Base-by-base conservation (phyloP, 2,113 vertebrate species). In the Camelus bactrianus region DNA sequence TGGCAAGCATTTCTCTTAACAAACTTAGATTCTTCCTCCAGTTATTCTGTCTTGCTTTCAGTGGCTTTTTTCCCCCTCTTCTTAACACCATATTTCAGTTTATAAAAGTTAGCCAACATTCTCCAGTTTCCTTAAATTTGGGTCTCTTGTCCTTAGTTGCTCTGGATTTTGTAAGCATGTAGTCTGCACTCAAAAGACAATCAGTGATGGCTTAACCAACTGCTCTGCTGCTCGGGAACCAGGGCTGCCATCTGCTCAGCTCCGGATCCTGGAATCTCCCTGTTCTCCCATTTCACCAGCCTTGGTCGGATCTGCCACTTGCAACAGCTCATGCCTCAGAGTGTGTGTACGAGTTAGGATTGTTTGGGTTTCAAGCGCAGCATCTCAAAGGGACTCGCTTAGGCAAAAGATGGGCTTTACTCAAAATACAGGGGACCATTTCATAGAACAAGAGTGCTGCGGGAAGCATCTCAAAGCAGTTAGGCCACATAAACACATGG, bases 121-220 rank as follows among this genome's bases (percentile, higher is more conserved):
- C 62, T 79, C 42, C 48, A 24, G 11, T 93, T 48, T 89, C 26
- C 64, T 82, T 85, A 15, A 72, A 82, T 35, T 86, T 89, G 77
- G 58, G 35, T 89, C 22, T 50, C 42, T 91, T 89, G 48, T 96
- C 60, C 48, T 96, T 35, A 79, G 56, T 69, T 95, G 82, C 77
- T 97, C n/a, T 82, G 88, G 14, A 69, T 86, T 86, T 94, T 92
- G 30, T 85, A 70, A 96, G 67, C 50, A 56, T 1, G 11, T 75
- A 76, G 16, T 69, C 82, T 94, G 77, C 3, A 16, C 79, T 89
- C 24, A 85, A 73, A 91, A 96, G 89, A 91, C 69, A 72, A 75
- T 65, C 42, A 64, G 4, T 46, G 89, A 77, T 9, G 75, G 70
- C 77, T 97, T 72, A 83, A 52, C 58, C 69, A 95, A 80, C 62